Conservation (phyloP, 2,797 vertebrate genomes). For the Neostethus bicornis region DNA sequence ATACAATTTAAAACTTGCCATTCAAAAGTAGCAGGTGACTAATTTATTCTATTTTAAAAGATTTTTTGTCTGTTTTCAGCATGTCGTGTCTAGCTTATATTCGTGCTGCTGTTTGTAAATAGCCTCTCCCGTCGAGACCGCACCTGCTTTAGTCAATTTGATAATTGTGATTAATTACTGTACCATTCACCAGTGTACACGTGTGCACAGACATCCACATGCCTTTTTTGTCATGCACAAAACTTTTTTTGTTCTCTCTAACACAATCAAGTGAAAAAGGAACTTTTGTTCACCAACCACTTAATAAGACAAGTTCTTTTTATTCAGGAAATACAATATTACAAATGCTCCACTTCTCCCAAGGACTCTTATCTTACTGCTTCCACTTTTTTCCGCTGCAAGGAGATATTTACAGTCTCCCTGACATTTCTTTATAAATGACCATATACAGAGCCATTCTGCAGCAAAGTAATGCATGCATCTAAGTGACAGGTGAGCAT, state of each 20-base stretch:
- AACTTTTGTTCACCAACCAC: constrained; percentile 35
- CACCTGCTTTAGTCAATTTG: constrained; percentile 75
- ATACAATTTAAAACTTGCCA: background rate
- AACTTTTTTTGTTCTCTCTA: constrained; percentile 19
- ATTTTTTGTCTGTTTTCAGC: constrained; percentile 33
- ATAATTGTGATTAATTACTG: constrained; percentile 79
- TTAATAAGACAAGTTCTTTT: constrained; percentile 30
- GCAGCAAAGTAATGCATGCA: constrained; percentile 46
- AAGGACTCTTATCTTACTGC: constrained; percentile 33
- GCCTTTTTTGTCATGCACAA: background rate
- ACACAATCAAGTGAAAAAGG: constrained; percentile 10
- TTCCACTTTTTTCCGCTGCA: constrained; percentile 42
- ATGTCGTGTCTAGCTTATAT: constrained; percentile 60
- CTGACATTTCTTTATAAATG: constrained; percentile 50
- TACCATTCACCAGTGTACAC: constrained; percentile 23
- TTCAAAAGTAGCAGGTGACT: constrained; percentile 8
- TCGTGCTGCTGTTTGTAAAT: constrained; percentile 63
- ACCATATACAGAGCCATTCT: constrained; percentile 32
- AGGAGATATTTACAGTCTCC: constrained; percentile 47
- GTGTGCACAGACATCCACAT: background rate
- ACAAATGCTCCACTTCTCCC: constrained; percentile 9
- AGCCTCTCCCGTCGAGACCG: constrained; percentile 62
- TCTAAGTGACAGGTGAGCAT: constrained; percentile 46
- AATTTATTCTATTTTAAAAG: constrained; percentile 16
- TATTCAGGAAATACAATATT: constrained; percentile 36